These are phyloP conservation scores for Ylistrum balloti DNA, from an alignment of 1,140 invertebrate species.

Conservation along the genomic window DNA sequence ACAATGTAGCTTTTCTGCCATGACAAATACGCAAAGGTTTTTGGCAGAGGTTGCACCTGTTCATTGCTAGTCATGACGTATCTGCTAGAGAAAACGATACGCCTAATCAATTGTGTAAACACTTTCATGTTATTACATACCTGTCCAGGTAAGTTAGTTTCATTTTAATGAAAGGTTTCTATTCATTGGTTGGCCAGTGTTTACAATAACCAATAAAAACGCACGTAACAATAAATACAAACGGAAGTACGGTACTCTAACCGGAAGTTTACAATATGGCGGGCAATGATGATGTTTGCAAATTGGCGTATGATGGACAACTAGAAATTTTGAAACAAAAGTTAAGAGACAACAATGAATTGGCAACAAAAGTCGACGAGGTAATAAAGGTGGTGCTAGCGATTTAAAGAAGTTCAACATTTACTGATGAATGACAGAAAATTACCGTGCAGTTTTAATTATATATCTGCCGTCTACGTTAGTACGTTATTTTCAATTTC, in stretches of 20 bases:
- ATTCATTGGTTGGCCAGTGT: neutral
- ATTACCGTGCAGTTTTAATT: no score
- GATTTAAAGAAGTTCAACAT: no score
- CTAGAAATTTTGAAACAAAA: constrained; percentile 68
- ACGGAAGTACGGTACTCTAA: neutral
- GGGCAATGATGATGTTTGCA: constrained; percentile 69
- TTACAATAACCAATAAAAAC: neutral
- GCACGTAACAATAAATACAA: neutral
- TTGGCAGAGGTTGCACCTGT: neutral
- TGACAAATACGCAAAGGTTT: neutral
- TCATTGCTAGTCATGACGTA: neutral
- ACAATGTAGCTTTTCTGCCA: no score
- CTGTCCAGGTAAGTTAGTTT: neutral
- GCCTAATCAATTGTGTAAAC: neutral
- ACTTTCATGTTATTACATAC: neutral
- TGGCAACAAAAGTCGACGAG: constrained; percentile 71
- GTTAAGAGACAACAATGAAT: constrained; percentile 64
- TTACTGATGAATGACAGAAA: no score
- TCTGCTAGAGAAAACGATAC: neutral
- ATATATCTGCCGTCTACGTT: no score
- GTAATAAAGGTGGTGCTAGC: constrained; percentile 58
- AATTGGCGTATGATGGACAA: constrained; percentile 76
- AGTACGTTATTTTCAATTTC: no score
- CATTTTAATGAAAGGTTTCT: neutral
- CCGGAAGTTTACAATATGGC: constrained; percentile 37